Percentiles rank a stretch among this genome's conserved stretches.
These are phyloP conservation scores for Poeciliopsis occidentalis DNA, from an alignment of 2,113 vertebrate species.

Conservation along the genomic window DNA sequence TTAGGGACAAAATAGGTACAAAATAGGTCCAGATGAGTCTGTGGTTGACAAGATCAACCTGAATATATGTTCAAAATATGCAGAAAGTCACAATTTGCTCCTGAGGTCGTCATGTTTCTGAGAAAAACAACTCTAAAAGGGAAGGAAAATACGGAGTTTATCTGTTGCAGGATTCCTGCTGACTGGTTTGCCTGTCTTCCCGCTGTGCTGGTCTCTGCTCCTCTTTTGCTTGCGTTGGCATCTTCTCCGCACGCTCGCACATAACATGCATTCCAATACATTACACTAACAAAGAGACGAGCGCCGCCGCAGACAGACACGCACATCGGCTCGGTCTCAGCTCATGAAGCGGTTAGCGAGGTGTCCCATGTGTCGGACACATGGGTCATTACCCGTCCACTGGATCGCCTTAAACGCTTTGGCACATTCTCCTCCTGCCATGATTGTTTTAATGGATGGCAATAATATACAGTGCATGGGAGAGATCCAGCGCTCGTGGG, in stretches of 20 bases:
- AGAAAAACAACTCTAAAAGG: background rate
- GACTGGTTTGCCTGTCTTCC: background rate
- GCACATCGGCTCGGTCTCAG: constrained; percentile 39
- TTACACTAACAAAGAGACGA: background rate
- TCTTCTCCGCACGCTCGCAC: background rate
- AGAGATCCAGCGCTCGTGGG: constrained; percentile 6
- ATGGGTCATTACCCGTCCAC: constrained; percentile 62
- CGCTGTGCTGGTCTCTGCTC: background rate
- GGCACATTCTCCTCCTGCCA: constrained; percentile 46
- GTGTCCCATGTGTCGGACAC: constrained; percentile 57
- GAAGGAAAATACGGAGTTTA: background rate
- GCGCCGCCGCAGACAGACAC: constrained; percentile 15
- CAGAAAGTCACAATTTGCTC: no score
- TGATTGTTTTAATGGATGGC: constrained; percentile 68
- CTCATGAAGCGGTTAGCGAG: constrained; percentile 66
- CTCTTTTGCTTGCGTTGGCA: constrained; percentile 5
- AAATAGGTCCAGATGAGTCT: no score
- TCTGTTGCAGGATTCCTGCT: background rate
- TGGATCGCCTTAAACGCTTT: constrained; percentile 41
- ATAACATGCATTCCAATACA: background rate
- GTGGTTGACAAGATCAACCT: no score
- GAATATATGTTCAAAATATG: no score
- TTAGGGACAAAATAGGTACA: no score
- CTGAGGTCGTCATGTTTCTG: background rate
- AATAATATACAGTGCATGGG: constrained; percentile 55